Evolutionary conservation across 1,140 invertebrate genomes (phyloP).

Genomic region (Glossosoma conforme): DNA sequence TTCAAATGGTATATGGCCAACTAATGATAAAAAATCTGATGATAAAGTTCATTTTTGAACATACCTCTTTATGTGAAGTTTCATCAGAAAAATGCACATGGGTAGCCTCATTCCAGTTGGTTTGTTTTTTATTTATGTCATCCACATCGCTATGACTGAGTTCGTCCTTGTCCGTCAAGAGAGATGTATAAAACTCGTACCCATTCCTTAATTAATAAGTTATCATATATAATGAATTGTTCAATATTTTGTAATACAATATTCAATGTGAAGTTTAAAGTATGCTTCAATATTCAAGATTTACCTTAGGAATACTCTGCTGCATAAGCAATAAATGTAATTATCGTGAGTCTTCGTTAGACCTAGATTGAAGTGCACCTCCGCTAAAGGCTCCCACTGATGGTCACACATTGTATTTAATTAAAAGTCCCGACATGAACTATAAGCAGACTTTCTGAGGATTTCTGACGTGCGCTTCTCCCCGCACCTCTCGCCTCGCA

Average conservation of each 20-base stretch:
- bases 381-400: constrained; percentile 47
- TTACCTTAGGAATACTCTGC: constrained; percentile 44
- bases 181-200: constrained; percentile 35
- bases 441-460: too few species aligned
- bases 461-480: too few species aligned
- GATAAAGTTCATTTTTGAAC: too few species aligned
- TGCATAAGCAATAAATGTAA: constrained; percentile 46
- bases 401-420: constrained; percentile 36
- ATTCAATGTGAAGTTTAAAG: too few species aligned
- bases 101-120: constrained; percentile 38
- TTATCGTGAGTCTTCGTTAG: constrained; percentile 36
- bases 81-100: constrained; percentile 49
- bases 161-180: constrained; percentile 41
- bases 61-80: constrained; percentile 47
- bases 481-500: too few species aligned
- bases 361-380: constrained; percentile 41
- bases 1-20: too few species aligned
- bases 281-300: constrained; percentile 5
- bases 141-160: constrained; percentile 45
- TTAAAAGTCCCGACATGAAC: too few species aligned
- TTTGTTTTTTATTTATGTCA: constrained; percentile 35
- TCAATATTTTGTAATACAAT: too few species aligned
- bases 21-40: too few species aligned
- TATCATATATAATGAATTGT: too few species aligned
- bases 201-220: constrained; percentile 38